Evolutionary conservation across 2,888 invertebrate genomes (phyloP), one percentile per base, ranked within the genome.

Genomic region (Cenopis cana): DNA sequence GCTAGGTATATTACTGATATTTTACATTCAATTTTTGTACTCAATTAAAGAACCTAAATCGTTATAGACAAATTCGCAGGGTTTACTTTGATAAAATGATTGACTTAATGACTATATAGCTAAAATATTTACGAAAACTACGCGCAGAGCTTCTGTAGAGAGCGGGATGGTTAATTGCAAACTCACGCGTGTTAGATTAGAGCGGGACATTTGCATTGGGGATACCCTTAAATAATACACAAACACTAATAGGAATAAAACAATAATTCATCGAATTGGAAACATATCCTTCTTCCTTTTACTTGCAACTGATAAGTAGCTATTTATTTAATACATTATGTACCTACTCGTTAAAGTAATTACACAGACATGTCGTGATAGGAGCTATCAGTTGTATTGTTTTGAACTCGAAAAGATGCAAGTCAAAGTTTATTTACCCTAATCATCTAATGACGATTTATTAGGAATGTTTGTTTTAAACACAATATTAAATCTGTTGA

Each of bases 371-470:
- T 54, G 52, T 64, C 49, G 52, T 64, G 64, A 64, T 56, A 57
- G 17, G 9, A 12, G n/a, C 56, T 55, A 66, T 66, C 66, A 49
- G 66, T 56, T 56, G 57, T 56, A 56, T 41, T 56, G 24, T 49
- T 66, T 55, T 56, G 56, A 46, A 66, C 55, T 66, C 66, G 56
- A 64, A 64, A 64, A 64, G 64, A 36, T 64, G 52, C 52, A 64
- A 54, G 54, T 64, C 64, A 64, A 54, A 64, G 64, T 64, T 64
- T 64, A 54, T 64, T 62, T 64, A 64, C 64, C 64, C 64, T 54
- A 24, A 64, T 64, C 64, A 54, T 64, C 64, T 52, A 64, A 54
- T 38, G 52, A 52, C 9, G 14, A 54, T 54, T 38, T 24, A 17
- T 52, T 20, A 14, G n/a, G n/a, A 52, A 36, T 52, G 9, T 24